Conservation (phyloP, 35 echinoderm and acorn worm genomes). For the Holothuria glaberrima region DNA sequence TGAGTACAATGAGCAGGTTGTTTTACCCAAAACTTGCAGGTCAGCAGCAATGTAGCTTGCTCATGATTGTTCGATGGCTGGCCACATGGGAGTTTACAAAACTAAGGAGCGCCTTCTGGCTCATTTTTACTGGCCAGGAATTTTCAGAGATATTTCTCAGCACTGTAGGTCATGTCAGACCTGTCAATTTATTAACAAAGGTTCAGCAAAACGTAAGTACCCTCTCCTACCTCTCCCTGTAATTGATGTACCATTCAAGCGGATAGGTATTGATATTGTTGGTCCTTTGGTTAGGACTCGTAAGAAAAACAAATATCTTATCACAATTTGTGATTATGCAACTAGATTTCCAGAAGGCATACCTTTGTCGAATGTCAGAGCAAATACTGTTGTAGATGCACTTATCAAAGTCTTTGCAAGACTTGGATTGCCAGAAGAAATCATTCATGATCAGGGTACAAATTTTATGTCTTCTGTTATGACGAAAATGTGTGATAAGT, state of each 20-base stretch:
- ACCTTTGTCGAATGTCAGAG: constrained; percentile 23
- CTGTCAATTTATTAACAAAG: constrained; percentile 35
- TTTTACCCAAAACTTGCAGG: constrained; percentile 16
- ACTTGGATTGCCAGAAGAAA: constrained; percentile 30
- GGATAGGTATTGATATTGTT: constrained; percentile 56
- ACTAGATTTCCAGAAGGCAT: constrained; percentile 52
- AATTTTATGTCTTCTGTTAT: constrained; percentile 54
- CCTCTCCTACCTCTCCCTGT: constrained; percentile 20
- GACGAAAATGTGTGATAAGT: constrained; percentile 29
- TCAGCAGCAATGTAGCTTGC: constrained; percentile 8
- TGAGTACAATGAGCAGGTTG: constrained; percentile 17
- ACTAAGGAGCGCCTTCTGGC: constrained; percentile 31
- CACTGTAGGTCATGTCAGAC: constrained; percentile 31
- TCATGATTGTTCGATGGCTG: constrained; percentile 59
- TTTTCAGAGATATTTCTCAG: constrained; percentile 35
- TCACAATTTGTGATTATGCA: constrained; percentile 28
- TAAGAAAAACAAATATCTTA: constrained; percentile 13
- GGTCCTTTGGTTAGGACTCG: neutral
- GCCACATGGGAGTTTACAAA: constrained; percentile 51
- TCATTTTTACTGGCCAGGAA: constrained; percentile 53
- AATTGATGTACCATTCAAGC: constrained; percentile 41
- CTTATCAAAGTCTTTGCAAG: constrained; percentile 44
- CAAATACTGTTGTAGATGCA: constrained; percentile 50
- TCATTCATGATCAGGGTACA: constrained; percentile 53
- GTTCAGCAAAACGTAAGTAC: neutral